Percentiles rank a stretch among this genome's conserved stretches.
Evolutionary conservation across 2,888 invertebrate species (phyloP).

Genomic region (Drosophila pseudotakahashii): DNA sequence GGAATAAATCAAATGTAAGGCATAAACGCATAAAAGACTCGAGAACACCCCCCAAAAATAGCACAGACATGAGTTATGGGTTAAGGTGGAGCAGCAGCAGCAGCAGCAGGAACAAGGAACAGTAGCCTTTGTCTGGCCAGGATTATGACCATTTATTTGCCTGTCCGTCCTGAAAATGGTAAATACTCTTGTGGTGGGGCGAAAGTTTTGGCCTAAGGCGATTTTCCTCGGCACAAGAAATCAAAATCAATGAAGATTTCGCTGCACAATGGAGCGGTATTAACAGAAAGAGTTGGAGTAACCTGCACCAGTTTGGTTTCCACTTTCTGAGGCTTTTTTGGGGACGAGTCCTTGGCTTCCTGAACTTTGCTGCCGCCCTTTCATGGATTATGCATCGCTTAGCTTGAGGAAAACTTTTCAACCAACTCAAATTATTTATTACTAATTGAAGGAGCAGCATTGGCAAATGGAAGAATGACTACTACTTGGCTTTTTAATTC

Average conservation of each 20-base stretch:
- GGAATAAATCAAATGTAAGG: slow-evolving; percentile 74
- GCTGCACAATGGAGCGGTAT: slow-evolving; percentile 32
- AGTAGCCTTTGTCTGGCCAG: slow-evolving; percentile 69
- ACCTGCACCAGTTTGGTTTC: slow-evolving; percentile 28
- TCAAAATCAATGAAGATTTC: slow-evolving; percentile 78
- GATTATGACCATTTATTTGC: slow-evolving; percentile 78
- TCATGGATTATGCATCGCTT: slow-evolving; percentile 45
- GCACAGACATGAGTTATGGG: slow-evolving; percentile 47
- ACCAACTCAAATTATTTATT: slow-evolving; percentile 52
- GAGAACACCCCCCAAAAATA: slow-evolving; percentile 23
- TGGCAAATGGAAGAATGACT: slow-evolving; percentile 20
- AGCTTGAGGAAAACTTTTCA: slow-evolving; percentile 43
- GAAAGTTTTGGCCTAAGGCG: slow-evolving; percentile 69
- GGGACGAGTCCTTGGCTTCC: slow-evolving; percentile 29
- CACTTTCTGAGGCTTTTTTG: slow-evolving; percentile 16
- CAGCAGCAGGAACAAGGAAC: slow-evolving; percentile 1
- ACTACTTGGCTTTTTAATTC: slow-evolving; percentile 24
- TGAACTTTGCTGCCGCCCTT: slow-evolving; percentile 36
- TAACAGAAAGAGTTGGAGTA: slow-evolving; percentile 6
- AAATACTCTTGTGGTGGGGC: slow-evolving; percentile 29
- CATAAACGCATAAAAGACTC: slow-evolving; percentile 62
- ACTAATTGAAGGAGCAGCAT: slow-evolving; percentile 46
- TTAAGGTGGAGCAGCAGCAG: slow-evolving; percentile 21
- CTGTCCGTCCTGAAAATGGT: slow-evolving; percentile 52
- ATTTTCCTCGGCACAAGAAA: slow-evolving; percentile 66